A percentile compares a stretch with the other conserved stretches of the same genome.
phyloP scores from a whole-genome alignment of 2,113 vertebrate genomes.

The Melospiza georgiana region DNA sequence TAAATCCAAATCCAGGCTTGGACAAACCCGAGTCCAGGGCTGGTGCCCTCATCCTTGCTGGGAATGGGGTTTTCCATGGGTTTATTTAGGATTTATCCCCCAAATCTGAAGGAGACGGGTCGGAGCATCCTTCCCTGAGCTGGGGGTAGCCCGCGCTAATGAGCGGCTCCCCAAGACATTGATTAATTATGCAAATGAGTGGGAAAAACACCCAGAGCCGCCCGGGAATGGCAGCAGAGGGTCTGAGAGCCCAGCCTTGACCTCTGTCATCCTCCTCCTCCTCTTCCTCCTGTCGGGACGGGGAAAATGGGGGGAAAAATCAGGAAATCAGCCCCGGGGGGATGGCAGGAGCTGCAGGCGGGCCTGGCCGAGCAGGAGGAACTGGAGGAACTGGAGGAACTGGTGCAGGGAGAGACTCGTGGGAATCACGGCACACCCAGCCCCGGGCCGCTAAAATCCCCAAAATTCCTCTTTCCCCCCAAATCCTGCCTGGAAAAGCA shows the following conservation, averaged over 20 bases:
- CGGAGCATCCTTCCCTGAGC: not conserved
- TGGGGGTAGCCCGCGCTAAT: not conserved
- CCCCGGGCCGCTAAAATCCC: not conserved
- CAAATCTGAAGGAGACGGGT: not conserved
- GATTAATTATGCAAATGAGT: not conserved
- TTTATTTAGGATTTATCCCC: not conserved
- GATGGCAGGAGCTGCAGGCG: not conserved
- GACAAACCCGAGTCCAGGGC: not conserved
- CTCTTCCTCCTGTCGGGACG: not conserved
- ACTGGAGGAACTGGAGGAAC: constrained; percentile 20
- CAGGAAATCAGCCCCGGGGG: not conserved
- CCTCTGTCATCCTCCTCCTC: not conserved
- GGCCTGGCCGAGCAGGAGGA: not conserved
- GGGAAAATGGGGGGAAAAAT: not conserved
- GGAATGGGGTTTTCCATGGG: not conserved
- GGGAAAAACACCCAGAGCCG: not conserved
- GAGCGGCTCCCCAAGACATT: not conserved
- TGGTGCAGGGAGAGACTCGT: not conserved
- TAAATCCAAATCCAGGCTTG: not conserved
- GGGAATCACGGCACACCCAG: not conserved
- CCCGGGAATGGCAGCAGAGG: not conserved
- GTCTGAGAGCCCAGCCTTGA: rapidly evolving
- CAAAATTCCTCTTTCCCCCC: not conserved
- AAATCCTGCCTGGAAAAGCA: rapidly evolving
- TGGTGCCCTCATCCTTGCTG: not conserved